Evolutionary conservation across 2,888 invertebrate species (phyloP).

Genomic region (Cryptus armator): DNA sequence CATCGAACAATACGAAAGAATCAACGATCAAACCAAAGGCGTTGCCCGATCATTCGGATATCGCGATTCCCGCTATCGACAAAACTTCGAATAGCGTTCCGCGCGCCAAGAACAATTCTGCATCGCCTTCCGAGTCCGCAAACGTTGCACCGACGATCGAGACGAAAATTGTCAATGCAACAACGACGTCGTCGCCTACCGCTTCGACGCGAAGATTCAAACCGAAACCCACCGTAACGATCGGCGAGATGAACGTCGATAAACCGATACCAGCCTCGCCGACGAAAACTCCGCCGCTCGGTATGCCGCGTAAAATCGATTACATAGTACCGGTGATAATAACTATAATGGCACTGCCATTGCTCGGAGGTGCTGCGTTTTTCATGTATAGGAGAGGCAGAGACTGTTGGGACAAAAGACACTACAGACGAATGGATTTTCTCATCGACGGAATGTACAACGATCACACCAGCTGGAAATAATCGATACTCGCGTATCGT

Average conservation of each 20-base stretch:
- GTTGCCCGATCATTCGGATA: neutral
- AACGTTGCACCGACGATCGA: constrained; percentile 18
- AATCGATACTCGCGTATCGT: neutral
- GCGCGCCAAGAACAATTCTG: neutral
- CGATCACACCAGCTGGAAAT: constrained; percentile 86
- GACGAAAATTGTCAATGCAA: constrained; percentile 54
- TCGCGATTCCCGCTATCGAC: neutral
- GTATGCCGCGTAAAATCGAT: constrained; percentile 84
- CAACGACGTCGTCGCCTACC: constrained; percentile 77
- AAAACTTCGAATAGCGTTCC: constrained; percentile 9
- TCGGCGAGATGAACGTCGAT: constrained; percentile 81
- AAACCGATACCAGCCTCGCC: constrained; percentile 78
- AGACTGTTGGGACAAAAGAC: constrained; percentile 94
- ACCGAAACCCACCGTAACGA: constrained; percentile 86
- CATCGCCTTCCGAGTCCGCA: neutral
- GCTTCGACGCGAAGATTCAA: constrained; percentile 84
- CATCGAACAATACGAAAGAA: neutral
- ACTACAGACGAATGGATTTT: constrained; percentile 95
- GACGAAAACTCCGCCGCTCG: constrained; percentile 75
- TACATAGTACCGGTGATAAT: constrained; percentile 92
- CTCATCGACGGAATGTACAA: constrained; percentile 96
- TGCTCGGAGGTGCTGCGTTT: constrained; percentile 90
- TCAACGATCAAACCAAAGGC: neutral
- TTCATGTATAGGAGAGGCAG: constrained; percentile 90
- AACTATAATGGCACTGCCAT: constrained; percentile 91